Evolutionary conservation across 2,797 vertebrate species (phyloP).

Genomic region (Cyclopterus lumpus): DNA sequence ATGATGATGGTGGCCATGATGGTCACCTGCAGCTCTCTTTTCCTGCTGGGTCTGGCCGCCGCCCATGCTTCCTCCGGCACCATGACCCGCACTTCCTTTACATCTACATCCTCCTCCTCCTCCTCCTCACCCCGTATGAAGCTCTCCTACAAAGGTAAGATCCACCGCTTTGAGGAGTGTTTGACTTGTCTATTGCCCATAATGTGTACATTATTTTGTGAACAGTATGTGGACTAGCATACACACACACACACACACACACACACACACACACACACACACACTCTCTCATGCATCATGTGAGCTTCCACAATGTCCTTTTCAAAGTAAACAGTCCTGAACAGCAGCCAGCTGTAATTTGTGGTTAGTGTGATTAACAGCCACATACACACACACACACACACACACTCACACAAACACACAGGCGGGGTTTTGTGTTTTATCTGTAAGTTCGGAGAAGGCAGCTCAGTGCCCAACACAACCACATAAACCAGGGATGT

Average conservation of each 20-base stretch:
- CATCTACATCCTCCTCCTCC: slow-evolving; percentile 56
- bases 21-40: slow-evolving; percentile 77
- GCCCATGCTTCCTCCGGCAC: slow-evolving; percentile 67
- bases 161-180: not conserved
- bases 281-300: slow-evolving; percentile 23
- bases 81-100: slow-evolving; percentile 31
- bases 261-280: not conserved
- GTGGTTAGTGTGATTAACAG: slow-evolving; percentile 51
- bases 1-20: slow-evolving; percentile 73
- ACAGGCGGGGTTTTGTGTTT: slow-evolving; percentile 49
- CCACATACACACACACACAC: not conserved
- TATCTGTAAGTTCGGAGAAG: slow-evolving; percentile 53
- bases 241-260: slow-evolving; percentile 11
- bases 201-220: not conserved
- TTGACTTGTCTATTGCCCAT: not conserved
- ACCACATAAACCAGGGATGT: slow-evolving; percentile 67
- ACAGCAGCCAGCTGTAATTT: slow-evolving; percentile 59
- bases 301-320: slow-evolving; percentile 37
- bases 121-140: slow-evolving; percentile 86
- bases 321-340: slow-evolving; percentile 59
- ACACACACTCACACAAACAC: slow-evolving; percentile 16
- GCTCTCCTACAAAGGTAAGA: slow-evolving; percentile 85
- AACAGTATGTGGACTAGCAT: not conserved
- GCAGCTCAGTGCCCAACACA: slow-evolving; percentile 47
- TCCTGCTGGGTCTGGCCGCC: slow-evolving; percentile 76